A percentile compares a stretch with the other conserved stretches of the same genome.
phyloP scores from a whole-genome alignment of 2,113 vertebrate species.

The Sapajus apella region DNA sequence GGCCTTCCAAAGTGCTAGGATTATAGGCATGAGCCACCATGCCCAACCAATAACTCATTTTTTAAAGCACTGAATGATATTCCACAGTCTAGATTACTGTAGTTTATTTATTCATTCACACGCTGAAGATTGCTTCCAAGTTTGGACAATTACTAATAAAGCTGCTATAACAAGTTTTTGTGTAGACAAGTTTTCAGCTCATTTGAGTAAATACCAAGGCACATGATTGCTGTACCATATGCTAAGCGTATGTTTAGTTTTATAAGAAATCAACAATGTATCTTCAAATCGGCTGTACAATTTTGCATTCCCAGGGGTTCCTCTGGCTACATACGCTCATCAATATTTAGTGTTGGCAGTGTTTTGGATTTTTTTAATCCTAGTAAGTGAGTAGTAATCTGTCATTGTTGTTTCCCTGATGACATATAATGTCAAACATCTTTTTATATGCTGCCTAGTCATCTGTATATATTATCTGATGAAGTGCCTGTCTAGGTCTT shows the following conservation, averaged over 20 bases:
- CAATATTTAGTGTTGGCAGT: neutral
- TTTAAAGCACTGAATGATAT: neutral
- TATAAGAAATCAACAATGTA: neutral
- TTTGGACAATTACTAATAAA: neutral
- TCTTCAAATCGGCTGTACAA: neutral
- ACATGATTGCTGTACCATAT: neutral
- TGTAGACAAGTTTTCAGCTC: neutral
- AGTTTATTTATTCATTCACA: neutral
- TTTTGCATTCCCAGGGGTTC: neutral
- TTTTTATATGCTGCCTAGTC: neutral
- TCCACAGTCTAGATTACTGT: neutral
- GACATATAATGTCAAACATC: neutral
- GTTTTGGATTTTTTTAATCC: neutral
- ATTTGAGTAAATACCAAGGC: neutral
- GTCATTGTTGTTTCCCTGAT: neutral
- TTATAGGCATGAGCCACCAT: too few species aligned
- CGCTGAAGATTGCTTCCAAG: neutral
- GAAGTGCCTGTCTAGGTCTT: neutral
- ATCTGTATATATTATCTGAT: neutral
- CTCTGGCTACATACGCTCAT: neutral
- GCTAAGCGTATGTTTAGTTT: neutral
- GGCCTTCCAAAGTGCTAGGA: too few species aligned
- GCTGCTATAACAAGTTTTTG: neutral
- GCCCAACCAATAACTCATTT: too few species aligned
- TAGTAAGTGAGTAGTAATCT: neutral